Evolutionary conservation across 2,113 vertebrate species (phyloP), one percentile per base, ranked within the genome.

Genomic region (Bubo blakistoni): DNA sequence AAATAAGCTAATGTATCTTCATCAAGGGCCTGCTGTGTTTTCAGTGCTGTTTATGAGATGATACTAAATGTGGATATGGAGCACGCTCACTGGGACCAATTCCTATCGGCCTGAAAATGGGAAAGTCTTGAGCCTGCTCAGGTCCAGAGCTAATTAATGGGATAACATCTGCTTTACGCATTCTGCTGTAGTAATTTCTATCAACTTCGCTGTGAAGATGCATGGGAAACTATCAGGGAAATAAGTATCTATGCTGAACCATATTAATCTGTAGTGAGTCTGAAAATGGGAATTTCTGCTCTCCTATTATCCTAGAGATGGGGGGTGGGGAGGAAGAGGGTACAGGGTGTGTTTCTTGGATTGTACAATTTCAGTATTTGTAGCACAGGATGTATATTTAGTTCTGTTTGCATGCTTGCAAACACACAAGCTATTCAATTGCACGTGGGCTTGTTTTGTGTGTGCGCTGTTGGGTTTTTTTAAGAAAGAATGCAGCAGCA

Each of bases 131-230:
- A 96, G 97, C 97, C 97, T 98, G 97, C 96, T 95, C 66, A 72
- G 97, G 98, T 98, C 98, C 98, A 98, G 97, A 98, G 98, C 98
- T 98, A 98, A 99, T 98, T 98, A 98, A 98, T 98, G 96, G 98
- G 97, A 97, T 98, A 98, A 98, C 98, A 98, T 98, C 98, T 98
- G 98, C 98, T 98, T 98, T 98, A 97, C 76, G 36, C 97, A 97
- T 97, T 98, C 97, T 97, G 95, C 97, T 93, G 94, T 65, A 96
- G 97, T 96, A 96, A 98, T 97, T 98, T 97, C 97, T 96, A 97
- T 98, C 98, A 98, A 96, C 97, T 98, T 98, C 95, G 70, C 92
- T 97, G 95, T 20, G 72, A 97, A 98, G 96, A 97, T 98, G 88
- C 93, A 84, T 59, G 91, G 74, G 93, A 98, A 97, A 97, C 97